phyloP scores from a whole-genome alignment of 2,888 invertebrate species.

The Abrostola triplasia region DNA sequence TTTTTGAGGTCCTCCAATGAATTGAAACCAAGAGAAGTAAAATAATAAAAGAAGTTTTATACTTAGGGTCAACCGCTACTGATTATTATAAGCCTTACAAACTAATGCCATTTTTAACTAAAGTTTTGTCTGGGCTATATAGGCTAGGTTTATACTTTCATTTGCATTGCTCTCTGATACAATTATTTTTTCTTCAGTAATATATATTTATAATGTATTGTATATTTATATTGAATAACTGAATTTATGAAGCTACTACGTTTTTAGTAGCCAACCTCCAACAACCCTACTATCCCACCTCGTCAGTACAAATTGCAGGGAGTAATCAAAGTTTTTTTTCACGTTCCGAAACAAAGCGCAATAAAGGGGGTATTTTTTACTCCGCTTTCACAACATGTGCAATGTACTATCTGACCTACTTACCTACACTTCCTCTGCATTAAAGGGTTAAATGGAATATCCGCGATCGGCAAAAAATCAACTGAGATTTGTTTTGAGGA shows the following conservation, averaged over 20 bases:
- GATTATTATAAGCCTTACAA: too few species aligned
- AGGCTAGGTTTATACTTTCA: too few species aligned
- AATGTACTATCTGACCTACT: slow-evolving; percentile 86
- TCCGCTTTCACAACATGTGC: slow-evolving; percentile 87
- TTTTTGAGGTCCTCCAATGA: neutral
- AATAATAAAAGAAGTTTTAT: neutral
- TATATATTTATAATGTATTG: too few species aligned
- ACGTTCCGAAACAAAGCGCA: slow-evolving; percentile 82
- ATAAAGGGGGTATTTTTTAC: slow-evolving; percentile 82
- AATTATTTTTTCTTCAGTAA: too few species aligned
- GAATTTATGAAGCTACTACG: neutral
- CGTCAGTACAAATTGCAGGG: slow-evolving; percentile 85
- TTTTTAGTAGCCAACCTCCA: slow-evolving; percentile 61
- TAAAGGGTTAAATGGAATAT: slow-evolving; percentile 85
- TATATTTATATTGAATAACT: too few species aligned
- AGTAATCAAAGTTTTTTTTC: slow-evolving; percentile 83
- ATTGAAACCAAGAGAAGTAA: neutral
- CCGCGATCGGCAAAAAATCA: slow-evolving; percentile 74
- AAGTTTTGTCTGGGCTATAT: too few species aligned
- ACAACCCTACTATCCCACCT: slow-evolving; percentile 60
- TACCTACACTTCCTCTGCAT: slow-evolving; percentile 85
- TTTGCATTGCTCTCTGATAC: too few species aligned
- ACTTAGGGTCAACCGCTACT: too few species aligned
- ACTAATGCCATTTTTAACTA: too few species aligned
- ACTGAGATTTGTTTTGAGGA: slow-evolving; percentile 65